These are phyloP conservation scores for Thalassophryne amazonica DNA, from an alignment of 2,797 vertebrate genomes.

Conservation along the genomic window DNA sequence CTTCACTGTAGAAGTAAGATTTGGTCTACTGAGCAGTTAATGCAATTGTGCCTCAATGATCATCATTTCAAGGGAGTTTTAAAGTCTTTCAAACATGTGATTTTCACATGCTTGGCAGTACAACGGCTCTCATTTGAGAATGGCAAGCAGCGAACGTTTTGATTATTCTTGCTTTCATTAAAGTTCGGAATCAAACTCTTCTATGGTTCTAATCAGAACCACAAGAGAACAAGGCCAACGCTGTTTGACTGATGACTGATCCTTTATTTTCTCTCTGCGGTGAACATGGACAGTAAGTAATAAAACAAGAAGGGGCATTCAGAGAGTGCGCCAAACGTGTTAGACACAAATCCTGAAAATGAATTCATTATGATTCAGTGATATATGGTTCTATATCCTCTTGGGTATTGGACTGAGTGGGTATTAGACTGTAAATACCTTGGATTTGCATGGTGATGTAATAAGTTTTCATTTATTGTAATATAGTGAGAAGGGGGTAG, in stretches of 20 bases:
- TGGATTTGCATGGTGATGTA: too few species aligned
- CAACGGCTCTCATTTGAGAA: slow-evolving; percentile 27
- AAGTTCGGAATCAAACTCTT: slow-evolving; percentile 15
- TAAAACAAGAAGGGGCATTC: too few species aligned
- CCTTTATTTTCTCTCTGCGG: slow-evolving; percentile 49
- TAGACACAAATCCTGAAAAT: too few species aligned
- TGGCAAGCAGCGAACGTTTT: slow-evolving; percentile 24
- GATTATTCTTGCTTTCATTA: slow-evolving; percentile 21
- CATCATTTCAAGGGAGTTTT: slow-evolving; percentile 58
- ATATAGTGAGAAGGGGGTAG: too few species aligned
- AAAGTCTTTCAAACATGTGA: slow-evolving; percentile 67
- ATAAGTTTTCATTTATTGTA: too few species aligned
- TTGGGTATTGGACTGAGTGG: too few species aligned
- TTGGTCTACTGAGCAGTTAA: slow-evolving; percentile 67
- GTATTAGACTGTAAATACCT: too few species aligned
- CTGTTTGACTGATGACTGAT: slow-evolving; percentile 49
- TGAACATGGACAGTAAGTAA: slow-evolving; percentile 42
- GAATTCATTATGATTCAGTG: too few species aligned
- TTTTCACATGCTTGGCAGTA: slow-evolving; percentile 58
- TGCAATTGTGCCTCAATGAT: slow-evolving; percentile 56
- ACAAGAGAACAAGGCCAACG: slow-evolving; percentile 23
- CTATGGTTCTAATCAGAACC: slow-evolving; percentile 49
- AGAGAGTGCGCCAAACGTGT: too few species aligned
- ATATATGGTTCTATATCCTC: too few species aligned
- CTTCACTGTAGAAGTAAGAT: slow-evolving; percentile 45